Evolutionary conservation across 1,140 invertebrate genomes (phyloP).

Genomic region (Lethrus apterus): DNA sequence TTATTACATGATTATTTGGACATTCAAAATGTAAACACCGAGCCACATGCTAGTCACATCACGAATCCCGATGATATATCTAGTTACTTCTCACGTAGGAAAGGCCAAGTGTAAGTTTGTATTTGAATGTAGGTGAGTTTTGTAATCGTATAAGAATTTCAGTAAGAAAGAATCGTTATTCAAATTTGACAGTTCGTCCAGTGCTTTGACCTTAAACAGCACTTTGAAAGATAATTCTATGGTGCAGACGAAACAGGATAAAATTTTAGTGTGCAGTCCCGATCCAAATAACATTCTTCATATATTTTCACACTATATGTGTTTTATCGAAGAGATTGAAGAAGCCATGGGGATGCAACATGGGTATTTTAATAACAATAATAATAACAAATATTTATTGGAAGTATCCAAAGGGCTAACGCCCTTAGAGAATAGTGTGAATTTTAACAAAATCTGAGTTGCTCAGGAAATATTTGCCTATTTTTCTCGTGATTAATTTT

Average conservation of each 20-base stretch:
- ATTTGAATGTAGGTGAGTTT: not conserved
- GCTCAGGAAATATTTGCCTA: not conserved
- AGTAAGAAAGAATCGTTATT: constrained; percentile 59
- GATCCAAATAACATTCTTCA: constrained; percentile 69
- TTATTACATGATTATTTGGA: constrained; percentile 78
- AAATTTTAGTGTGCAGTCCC: constrained; percentile 60
- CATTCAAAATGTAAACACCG: constrained; percentile 60
- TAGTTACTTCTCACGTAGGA: constrained; percentile 58
- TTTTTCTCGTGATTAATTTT: not conserved
- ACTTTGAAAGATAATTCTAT: constrained; percentile 52
- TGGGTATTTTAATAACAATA: constrained; percentile 41
- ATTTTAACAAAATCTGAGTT: not conserved
- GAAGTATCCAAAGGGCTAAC: too few species aligned
- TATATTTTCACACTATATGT: constrained; percentile 66
- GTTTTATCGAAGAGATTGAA: constrained; percentile 73
- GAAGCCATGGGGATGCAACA: constrained; percentile 52
- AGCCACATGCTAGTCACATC: constrained; percentile 51
- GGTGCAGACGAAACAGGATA: constrained; percentile 38
- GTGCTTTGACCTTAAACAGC: constrained; percentile 61
- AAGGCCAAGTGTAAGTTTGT: constrained; percentile 48
- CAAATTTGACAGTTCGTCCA: constrained; percentile 72
- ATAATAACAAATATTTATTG: not conserved
- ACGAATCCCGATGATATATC: constrained; percentile 56
- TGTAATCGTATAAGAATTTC: constrained; percentile 23
- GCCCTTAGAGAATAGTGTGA: constrained; percentile 1